These are phyloP conservation scores for Sminthopsis crassicaudata DNA, from an alignment of 2,113 vertebrate species.

Conservation along the genomic window DNA sequence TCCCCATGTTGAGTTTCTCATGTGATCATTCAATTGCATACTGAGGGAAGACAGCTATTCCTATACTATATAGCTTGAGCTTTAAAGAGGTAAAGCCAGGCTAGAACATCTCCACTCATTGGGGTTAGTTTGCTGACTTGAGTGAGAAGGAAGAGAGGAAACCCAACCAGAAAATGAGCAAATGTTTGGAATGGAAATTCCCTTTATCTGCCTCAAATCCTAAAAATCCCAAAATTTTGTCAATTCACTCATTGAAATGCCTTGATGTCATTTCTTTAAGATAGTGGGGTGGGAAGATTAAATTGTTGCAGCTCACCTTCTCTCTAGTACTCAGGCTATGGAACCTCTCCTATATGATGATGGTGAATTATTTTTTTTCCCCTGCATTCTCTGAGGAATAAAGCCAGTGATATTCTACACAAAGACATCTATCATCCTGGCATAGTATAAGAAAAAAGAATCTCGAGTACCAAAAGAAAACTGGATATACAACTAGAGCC, in stretches of 20 bases:
- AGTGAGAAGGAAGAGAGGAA: constrained; percentile 57
- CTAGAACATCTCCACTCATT: constrained; percentile 61
- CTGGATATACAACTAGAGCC: neutral
- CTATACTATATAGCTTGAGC: constrained; percentile 71
- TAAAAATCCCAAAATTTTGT: constrained; percentile 43
- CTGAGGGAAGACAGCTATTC: constrained; percentile 71
- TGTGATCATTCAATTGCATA: constrained; percentile 71
- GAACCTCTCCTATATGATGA: neutral
- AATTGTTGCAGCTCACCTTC: constrained; percentile 5
- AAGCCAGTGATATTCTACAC: neutral
- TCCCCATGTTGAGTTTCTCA: constrained; percentile 60
- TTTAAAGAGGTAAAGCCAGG: constrained; percentile 72
- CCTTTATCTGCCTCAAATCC: constrained; percentile 41
- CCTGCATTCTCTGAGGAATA: constrained; percentile 18
- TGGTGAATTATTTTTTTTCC: neutral
- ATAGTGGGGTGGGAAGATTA: neutral
- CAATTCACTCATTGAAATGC: constrained; percentile 17
- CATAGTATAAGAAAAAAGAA: constrained; percentile 22
- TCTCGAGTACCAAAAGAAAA: neutral
- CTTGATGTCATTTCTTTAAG: neutral
- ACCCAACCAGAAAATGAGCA: constrained; percentile 59
- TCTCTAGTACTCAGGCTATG: neutral
- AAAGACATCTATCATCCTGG: neutral
- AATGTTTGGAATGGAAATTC: constrained; percentile 55
- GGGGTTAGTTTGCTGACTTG: constrained; percentile 64